phyloP scores from a whole-genome alignment of 1,140 invertebrate species.

The Hylaeus volcanicus region DNA sequence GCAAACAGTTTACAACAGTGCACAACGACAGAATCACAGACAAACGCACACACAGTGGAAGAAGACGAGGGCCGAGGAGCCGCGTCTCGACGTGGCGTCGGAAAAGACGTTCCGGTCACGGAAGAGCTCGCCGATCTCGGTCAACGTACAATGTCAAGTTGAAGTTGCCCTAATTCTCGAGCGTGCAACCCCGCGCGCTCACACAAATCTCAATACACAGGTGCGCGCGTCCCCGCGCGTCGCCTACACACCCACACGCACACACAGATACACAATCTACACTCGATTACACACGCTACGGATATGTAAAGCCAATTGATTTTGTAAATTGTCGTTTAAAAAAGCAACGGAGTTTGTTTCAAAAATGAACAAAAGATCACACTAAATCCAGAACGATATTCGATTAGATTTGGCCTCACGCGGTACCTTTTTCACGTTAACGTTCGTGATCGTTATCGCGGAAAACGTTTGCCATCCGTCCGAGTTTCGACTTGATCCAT shows the following conservation, averaged over 20 bases:
- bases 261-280: constrained; percentile 60
- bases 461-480: constrained; percentile 52
- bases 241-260: constrained; percentile 63
- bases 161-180: constrained; percentile 76
- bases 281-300: constrained; percentile 75
- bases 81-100: neutral
- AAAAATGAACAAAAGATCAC: constrained; percentile 5
- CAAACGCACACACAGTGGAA: constrained; percentile 50
- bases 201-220: constrained; percentile 69
- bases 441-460: constrained; percentile 35
- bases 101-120: neutral
- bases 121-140: neutral
- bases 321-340: constrained; percentile 77
- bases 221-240: neutral
- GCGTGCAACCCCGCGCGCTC: constrained; percentile 77
- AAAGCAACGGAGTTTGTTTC: constrained; percentile 44
- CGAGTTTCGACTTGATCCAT: constrained; percentile 9
- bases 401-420: constrained; percentile 48
- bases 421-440: constrained; percentile 26
- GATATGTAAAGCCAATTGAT: constrained; percentile 82
- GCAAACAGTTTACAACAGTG: constrained; percentile 58
- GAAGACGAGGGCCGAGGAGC: constrained; percentile 3
- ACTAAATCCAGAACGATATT: constrained; percentile 5
- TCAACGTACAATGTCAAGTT: constrained; percentile 36
- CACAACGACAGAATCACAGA: constrained; percentile 69